Evolutionary conservation across 1,140 invertebrate genomes (phyloP), one percentile per base, ranked within the genome.

Genomic region (Acyrthosiphon pisum): DNA sequence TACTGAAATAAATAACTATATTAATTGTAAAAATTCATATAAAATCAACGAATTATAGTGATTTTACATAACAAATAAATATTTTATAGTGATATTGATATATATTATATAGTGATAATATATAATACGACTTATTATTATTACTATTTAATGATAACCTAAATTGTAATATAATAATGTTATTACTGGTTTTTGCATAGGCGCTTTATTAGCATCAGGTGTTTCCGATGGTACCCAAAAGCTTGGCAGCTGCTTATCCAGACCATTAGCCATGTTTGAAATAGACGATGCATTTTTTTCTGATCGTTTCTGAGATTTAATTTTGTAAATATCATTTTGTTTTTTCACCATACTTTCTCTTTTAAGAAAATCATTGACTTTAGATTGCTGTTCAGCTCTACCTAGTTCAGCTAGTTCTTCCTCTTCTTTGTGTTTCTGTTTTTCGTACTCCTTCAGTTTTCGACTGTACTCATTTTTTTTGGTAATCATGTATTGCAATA

Each of bases 181-280:
- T 84, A 95, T 95, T 95, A 97, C 97, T 30, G 99, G 99, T 95
- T 99, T 99, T 93, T 97, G 95, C 4, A 99, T 94, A 94, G 96
- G 96, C 4, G 95, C 95, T 94, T 96, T 95, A 94, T 97, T 97
- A 4, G 97, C 97, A 95, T 97, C 96, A 2, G 99, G 98, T n/a
- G 99, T 98, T 94, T 99, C 97, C 6, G 98, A 97, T 22, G 99
- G 99, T 93, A 99, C 97, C 99, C 99, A 99, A 95, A 99, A 99
- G 96, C 98, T 99, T 0, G 99, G 99, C 68, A 99, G 95, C 94
- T 97, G 95, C 94, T 98, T 98, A 44, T 97, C 96, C 87, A 96
- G 95, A 4, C 96, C 96, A 94, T 96, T 95, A 11, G 95, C 95
- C 97, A 98, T 98, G 94, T 98, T 98, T 6, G 97, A 98, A 86